Evolutionary conservation across 2,797 vertebrate genomes (phyloP), one percentile per base, ranked within the genome.

Genomic region (Myoxocephalus aenaeus): DNA sequence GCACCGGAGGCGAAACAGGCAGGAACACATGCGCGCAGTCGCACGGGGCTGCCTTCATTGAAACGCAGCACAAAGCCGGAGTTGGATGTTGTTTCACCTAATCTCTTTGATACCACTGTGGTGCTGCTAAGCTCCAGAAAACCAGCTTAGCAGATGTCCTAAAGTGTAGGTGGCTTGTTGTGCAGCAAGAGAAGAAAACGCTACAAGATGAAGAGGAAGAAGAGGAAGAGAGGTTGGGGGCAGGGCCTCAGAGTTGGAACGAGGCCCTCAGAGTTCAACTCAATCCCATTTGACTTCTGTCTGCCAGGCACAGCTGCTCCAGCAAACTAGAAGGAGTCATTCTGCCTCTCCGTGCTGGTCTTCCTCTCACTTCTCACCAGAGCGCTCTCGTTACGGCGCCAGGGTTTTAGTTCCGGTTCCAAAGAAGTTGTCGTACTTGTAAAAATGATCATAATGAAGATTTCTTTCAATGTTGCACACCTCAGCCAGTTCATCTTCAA

Each of bases 141-240:
- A 95, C 94, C 93, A 95, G 93, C 91, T 95, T 95, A 95, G 90
- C 94, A 94, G 91, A 95, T 94, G 94, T 94, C 92, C 92, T 93
- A 83, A 91, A 92, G 92, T 93, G 92, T 92, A 94, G 93, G 93
- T 94, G 93, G 92, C 91, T 94, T 92, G 90, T 94, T 95, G 92
- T 88, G 87, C 90, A 84, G 90, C 86, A 87, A 75, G 80, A 84
- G 87, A 87, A 89, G 91, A 90, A 86, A 86, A 86, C 53, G 65
- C 75, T 82, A 83, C 73, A 80, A 90, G 82, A 84, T 75, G 40
- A 25, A 22, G 40, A 42, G 84, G 87, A 87, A 89, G 91, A 90
- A 87, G 86, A 87, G 53, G 64, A 15, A 15, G 32, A 2, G 5
- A 32, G 32, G 32, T 4, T 5, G 32, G 32, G 32, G 32, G 32